phyloP scores from a whole-genome alignment of 2,888 invertebrate species.

The Tanypteryx hageni region DNA sequence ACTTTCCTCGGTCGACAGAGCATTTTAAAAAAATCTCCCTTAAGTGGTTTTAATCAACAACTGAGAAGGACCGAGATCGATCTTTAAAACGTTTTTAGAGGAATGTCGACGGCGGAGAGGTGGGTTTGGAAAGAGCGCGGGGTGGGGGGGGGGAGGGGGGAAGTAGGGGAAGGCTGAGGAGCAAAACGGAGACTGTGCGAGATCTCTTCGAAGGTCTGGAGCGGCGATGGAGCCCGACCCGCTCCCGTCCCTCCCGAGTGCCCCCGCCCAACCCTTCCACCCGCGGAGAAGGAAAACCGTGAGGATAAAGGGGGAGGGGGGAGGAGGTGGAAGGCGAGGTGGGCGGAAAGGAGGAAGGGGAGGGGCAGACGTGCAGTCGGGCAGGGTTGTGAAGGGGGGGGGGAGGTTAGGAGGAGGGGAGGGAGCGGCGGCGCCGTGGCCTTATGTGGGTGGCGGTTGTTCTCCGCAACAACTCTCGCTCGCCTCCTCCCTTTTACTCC shows the following conservation, averaged over 20 bases:
- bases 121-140: neutral
- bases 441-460: neutral
- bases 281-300: too few relatives aligned
- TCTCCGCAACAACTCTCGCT: neutral
- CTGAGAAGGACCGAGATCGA: neutral
- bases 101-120: neutral
- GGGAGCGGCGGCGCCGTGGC: neutral
- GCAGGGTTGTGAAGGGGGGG: neutral
- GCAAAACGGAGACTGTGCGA: neutral
- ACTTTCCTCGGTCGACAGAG: too few relatives aligned
- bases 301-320: neutral
- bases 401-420: neutral
- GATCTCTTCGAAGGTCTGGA: neutral
- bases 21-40: neutral
- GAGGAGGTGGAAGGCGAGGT: neutral
- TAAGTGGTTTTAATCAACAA: conserved; percentile 6
- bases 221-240: neutral
- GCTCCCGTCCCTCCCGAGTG: neutral
- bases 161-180: neutral
- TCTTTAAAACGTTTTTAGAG: conserved; percentile 17
- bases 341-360: neutral
- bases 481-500: too few relatives aligned
- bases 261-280: too few relatives aligned
- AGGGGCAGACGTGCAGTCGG: neutral
- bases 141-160: neutral